Percentiles rank a stretch among this genome's conserved stretches.
Conservation (phyloP, 2,888 invertebrate species). For the Dryadula phaetusa region DNA sequence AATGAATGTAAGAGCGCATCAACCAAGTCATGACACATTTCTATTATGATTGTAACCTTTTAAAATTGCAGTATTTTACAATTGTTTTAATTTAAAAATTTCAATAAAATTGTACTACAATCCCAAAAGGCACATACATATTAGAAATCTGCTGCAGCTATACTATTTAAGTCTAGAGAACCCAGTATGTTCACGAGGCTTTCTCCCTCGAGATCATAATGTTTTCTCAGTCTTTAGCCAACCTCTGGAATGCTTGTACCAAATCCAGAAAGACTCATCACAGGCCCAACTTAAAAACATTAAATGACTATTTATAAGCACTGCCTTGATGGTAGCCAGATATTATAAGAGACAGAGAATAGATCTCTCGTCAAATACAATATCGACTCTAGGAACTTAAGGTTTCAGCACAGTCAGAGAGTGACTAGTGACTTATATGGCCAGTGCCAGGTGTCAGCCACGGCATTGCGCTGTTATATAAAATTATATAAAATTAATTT, state of each 20-base stretch:
- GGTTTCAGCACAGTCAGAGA: slow-evolving; percentile 66
- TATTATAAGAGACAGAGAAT: slow-evolving; percentile 51
- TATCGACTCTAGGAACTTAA: slow-evolving; percentile 53
- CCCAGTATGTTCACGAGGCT: slow-evolving; percentile 69
- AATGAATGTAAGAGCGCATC: slow-evolving; percentile 53
- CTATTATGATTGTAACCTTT: slow-evolving; percentile 66
- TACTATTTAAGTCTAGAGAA: slow-evolving; percentile 79
- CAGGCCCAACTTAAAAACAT: slow-evolving; percentile 28
- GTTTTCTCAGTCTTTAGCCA: slow-evolving; percentile 70
- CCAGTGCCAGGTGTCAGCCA: slow-evolving; percentile 64
- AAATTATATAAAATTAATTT: slow-evolving; percentile 51
- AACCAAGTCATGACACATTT: slow-evolving; percentile 65
- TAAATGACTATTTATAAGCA: slow-evolving; percentile 22
- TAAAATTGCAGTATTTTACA: slow-evolving; percentile 64
- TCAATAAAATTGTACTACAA: slow-evolving; percentile 57
- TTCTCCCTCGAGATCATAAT: slow-evolving; percentile 66
- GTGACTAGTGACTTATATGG: slow-evolving; percentile 65
- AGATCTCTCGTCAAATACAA: slow-evolving; percentile 51
- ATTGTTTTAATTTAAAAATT: slow-evolving; percentile 3
- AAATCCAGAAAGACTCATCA: slow-evolving; percentile 31
- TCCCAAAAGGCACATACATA: slow-evolving; percentile 65
- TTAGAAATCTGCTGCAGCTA: slow-evolving; percentile 68
- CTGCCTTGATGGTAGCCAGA: slow-evolving; percentile 31
- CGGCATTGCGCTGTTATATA: slow-evolving; percentile 65
- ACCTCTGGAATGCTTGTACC: slow-evolving; percentile 63